Base-by-base conservation (phyloP, 1,140 invertebrate genomes). In the Platyscapa corneri region DNA sequence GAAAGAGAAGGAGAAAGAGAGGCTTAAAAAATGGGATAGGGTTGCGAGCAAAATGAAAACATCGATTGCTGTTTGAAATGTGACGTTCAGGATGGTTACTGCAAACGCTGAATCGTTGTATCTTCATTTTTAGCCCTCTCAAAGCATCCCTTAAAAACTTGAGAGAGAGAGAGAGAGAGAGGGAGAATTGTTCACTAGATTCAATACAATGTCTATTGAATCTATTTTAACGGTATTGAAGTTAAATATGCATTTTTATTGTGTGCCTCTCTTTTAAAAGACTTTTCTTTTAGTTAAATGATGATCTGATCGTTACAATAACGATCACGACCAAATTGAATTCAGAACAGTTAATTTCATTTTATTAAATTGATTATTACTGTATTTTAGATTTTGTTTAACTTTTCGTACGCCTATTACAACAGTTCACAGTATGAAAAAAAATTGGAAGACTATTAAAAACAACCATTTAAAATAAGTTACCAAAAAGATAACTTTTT, bases 21-120 rank as follows among this genome's bases (percentile, higher is more conserved):
- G 89, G 89, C 90, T 89, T 90, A 89, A 90, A n/a, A 90, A 91
- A 89, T 89, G 86, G 83, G 77, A 85, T 78, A 78, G 76, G 87
- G 86, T 75, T 76, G 6, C 34, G 46, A 18, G 64, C 67, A 86
- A 76, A 65, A 87, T 81, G 87, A 85, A 86, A 78, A 82, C 49
- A 37, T 77, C 79, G 84, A 86, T 86, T n/a, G 76, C 53, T 83
- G 39, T 27, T 75, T 60, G 79, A 82, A 86, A 86, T 87, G 85
- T 87, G 86, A 87, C 86, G 85, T 72, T 74, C 84, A 76, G 85
- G 84, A 80, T 81, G 72, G 23, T 34, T 46, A 39, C 27, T 37
- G 32, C n/a, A 27, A 32, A n/a, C 32, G 39, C n/a, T 60, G 27
- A 30, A 39, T 72, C 74, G 32, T 39, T 46, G 74, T n/a, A 1